Evolutionary conservation across 2,888 invertebrate genomes (phyloP), one percentile per base, ranked within the genome.

Genomic region (Eupithecia centaureata): DNA sequence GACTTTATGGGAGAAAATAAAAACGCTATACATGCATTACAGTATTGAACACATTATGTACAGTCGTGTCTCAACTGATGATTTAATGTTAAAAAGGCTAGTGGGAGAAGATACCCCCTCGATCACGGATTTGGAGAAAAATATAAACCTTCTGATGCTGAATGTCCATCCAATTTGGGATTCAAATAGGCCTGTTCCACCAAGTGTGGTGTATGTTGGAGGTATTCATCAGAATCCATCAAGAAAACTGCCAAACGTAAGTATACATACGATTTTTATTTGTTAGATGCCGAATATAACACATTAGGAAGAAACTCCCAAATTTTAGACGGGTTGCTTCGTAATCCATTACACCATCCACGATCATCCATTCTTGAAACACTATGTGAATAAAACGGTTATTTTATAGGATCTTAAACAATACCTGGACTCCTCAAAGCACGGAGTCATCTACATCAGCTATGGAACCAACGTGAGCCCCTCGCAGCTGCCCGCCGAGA

Each of bases 381-480:
- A n/a, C n/a, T n/a, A n/a, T n/a, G n/a, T n/a, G n/a, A n/a, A n/a
- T n/a, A n/a, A n/a, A n/a, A n/a, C n/a, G n/a, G n/a, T n/a, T 3
- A 8, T 22, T 22, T 47, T 2, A 22, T 47, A 91, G 89, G 85
- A 87, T 32, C 71, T 91, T 0, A 80, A 89, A 76, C 65, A 73
- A 0, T 88, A 84, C 68, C 71, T 92, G 8, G 87, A 91, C 67
- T 80, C 80, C 0, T 88, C 91, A 3, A 79, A 81, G 42, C 75
- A 86, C 30, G 93, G 92, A 0, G 88, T 91, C 0, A 85, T 93
- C 25, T 90, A 88, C 70, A 82, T 93, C 42, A 92, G 91, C 75
- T 84, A 92, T 69, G 93, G 92, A 0, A 86, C 90, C 2, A 89
- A 88, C 33, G 82, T 88, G 0, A 77, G 79, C 32, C 81, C 87